Evolutionary conservation across 2,113 vertebrate genomes (phyloP).

Genomic region (Zootoca vivipara): DNA sequence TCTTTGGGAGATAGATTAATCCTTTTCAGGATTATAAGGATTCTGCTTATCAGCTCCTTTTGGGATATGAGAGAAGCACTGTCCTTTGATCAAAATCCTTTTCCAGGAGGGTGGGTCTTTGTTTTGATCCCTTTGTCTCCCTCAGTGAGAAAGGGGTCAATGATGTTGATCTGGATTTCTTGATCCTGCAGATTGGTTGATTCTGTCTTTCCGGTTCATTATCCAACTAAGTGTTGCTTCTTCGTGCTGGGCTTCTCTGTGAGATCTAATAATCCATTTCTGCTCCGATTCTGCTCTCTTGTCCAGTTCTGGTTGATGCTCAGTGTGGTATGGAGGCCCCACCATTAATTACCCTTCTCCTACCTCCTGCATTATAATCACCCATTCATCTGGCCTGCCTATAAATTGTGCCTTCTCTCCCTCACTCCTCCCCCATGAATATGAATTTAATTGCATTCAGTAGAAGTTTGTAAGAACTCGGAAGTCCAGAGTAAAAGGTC

Average conservation of each 20-base stretch:
- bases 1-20: too few relatives aligned
- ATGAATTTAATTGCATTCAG: neutral
- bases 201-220: neutral
- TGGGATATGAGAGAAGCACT: too few relatives aligned
- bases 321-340: too few relatives aligned
- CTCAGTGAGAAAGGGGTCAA: neutral
- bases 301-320: neutral
- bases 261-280: neutral
- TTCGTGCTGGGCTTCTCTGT: neutral
- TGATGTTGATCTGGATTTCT: neutral
- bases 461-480: neutral
- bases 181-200: too few relatives aligned
- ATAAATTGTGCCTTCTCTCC: neutral
- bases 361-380: neutral
- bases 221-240: neutral
- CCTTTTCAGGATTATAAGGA: too few relatives aligned
- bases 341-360: neutral
- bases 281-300: neutral
- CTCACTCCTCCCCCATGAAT: neutral
- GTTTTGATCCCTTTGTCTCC: too few relatives aligned
- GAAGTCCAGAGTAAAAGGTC: neutral
- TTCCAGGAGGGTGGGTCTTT: too few relatives aligned
- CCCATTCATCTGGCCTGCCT: neutral
- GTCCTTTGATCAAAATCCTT: too few relatives aligned
- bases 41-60: too few relatives aligned